Conservation (phyloP, 2,113 vertebrate genomes). For the Amphilophus citrinellus region DNA sequence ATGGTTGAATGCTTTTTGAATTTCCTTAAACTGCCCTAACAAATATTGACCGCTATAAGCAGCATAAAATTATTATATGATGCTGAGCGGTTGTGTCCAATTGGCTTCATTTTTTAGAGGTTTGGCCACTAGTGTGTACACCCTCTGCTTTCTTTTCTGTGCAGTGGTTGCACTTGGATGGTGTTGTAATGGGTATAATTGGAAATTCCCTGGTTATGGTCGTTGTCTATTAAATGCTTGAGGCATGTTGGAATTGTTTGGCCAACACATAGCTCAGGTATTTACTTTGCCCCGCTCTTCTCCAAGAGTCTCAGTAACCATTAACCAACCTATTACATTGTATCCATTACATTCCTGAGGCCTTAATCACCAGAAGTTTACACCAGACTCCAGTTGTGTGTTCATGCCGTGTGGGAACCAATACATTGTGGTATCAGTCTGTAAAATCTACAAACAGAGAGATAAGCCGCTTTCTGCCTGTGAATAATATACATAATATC, state of each 20-base stretch:
- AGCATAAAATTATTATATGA: not conserved
- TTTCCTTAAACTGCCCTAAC: not conserved
- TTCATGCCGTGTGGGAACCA: slow-evolving; percentile 51
- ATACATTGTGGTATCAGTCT: slow-evolving; percentile 51
- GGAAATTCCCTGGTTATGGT: slow-evolving; percentile 24
- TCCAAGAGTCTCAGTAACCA: slow-evolving; percentile 71
- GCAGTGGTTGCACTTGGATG: not conserved
- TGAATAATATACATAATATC: not conserved
- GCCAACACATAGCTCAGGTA: slow-evolving; percentile 55
- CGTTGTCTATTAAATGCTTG: slow-evolving; percentile 30
- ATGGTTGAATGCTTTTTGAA: not conserved
- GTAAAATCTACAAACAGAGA: slow-evolving; percentile 33
- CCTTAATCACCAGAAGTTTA: slow-evolving; percentile 58
- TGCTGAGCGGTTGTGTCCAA: slow-evolving; percentile 6
- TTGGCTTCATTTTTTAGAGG: not conserved
- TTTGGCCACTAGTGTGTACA: not conserved
- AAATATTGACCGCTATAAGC: not conserved
- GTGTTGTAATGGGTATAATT: not conserved
- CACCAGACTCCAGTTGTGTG: slow-evolving; percentile 58
- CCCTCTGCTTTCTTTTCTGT: not conserved
- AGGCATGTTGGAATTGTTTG: slow-evolving; percentile 57
- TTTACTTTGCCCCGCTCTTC: slow-evolving; percentile 62
- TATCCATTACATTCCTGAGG: slow-evolving; percentile 74
- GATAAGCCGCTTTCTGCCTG: slow-evolving; percentile 10
- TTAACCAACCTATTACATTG: slow-evolving; percentile 69